A percentile compares a stretch with the other conserved stretches of the same genome.
phyloP scores from a whole-genome alignment of 1,140 invertebrate genomes.

The Pentalonia nigronervosa region DNA sequence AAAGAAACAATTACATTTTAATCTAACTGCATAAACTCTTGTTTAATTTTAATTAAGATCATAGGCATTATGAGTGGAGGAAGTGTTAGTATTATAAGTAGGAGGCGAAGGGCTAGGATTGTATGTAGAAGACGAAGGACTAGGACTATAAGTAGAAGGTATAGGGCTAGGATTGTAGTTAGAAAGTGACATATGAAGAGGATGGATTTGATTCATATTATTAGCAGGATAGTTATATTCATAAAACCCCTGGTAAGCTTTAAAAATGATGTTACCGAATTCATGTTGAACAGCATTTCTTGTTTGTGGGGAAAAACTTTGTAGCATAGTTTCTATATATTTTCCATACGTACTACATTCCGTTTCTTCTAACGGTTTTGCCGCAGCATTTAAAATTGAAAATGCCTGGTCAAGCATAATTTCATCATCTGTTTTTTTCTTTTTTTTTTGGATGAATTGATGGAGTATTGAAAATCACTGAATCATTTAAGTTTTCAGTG shows the following conservation, averaged over 20 bases:
- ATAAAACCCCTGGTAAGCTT: neutral
- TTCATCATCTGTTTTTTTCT: neutral
- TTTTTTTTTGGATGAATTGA: neutral
- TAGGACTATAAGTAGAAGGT: too few species aligned
- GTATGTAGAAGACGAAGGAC: neutral
- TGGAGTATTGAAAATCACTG: neutral
- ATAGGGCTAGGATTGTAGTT: too few species aligned
- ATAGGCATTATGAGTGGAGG: too few species aligned
- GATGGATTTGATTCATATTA: too few species aligned
- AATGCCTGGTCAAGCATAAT: neutral
- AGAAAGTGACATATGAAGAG: too few species aligned
- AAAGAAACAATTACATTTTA: neutral
- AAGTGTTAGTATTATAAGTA: too few species aligned
- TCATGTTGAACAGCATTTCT: neutral
- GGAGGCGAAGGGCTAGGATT: neutral
- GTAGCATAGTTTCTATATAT: neutral
- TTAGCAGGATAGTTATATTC: too few species aligned
- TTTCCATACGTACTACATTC: neutral
- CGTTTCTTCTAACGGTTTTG: neutral
- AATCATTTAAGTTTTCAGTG: neutral
- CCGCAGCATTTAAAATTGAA: neutral
- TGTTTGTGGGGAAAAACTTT: neutral
- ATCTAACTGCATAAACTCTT: neutral
- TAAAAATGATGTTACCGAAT: neutral
- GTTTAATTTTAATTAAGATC: slow-evolving; percentile 1